Evolutionary conservation across 2,888 invertebrate species (phyloP).

Genomic region (Thera obeliscata): DNA sequence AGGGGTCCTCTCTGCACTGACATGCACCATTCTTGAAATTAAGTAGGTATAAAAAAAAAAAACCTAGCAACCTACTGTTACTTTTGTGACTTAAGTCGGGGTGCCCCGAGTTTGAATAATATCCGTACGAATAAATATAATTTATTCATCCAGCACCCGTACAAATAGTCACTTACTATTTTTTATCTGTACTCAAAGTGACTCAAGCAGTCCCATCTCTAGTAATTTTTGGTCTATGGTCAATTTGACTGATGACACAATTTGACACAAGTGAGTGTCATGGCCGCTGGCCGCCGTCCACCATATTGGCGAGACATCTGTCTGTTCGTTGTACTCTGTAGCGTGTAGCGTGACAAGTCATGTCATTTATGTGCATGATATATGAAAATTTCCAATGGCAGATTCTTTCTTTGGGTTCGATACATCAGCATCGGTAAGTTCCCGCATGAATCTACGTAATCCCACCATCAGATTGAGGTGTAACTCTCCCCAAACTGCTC

Average conservation of each 20-base stretch:
- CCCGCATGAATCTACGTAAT: constrained; percentile 44
- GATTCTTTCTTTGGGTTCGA: constrained; percentile 95
- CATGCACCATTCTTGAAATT: too few species aligned
- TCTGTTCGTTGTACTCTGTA: constrained; percentile 53
- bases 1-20: too few species aligned
- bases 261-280: constrained; percentile 49
- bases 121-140: too few species aligned
- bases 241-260: constrained; percentile 18
- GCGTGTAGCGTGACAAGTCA: constrained; percentile 86
- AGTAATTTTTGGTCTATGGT: constrained; percentile 18
- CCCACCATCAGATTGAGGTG: constrained; percentile 48
- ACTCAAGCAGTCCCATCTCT: constrained; percentile 30
- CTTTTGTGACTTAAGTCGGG: too few species aligned
- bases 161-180: too few species aligned
- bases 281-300: constrained; percentile 77
- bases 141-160: too few species aligned
- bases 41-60: too few species aligned
- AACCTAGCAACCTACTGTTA: too few species aligned
- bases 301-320: constrained; percentile 66
- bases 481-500: constrained; percentile 47
- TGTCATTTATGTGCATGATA: constrained; percentile 87
- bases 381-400: constrained; percentile 89
- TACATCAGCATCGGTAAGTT: constrained; percentile 90
- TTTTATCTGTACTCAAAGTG: constrained; percentile 3
- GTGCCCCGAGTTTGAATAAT: too few species aligned